These are phyloP conservation scores for Griposia aprilina DNA, from an alignment of 2,888 invertebrate species.

Conservation along the genomic window DNA sequence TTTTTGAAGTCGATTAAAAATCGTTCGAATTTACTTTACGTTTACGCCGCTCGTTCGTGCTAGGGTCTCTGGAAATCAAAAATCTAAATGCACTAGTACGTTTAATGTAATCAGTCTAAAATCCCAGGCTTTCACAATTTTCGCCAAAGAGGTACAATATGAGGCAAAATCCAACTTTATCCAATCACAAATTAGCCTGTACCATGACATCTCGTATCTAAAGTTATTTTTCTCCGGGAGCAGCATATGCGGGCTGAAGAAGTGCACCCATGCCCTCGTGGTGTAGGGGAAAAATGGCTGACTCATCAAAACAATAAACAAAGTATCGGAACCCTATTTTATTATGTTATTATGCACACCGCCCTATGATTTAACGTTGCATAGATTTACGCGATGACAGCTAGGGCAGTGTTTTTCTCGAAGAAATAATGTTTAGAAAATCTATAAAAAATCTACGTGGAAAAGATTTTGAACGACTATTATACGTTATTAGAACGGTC, in stretches of 20 bases:
- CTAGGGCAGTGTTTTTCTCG: conserved; percentile 25
- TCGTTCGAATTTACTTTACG: not conserved
- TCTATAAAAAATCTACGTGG: too few relatives aligned
- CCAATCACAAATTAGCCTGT: not conserved
- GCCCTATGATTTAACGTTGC: conserved; percentile 89
- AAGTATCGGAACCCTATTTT: conserved; percentile 89
- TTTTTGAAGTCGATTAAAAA: too few relatives aligned
- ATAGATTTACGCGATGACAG: conserved; percentile 77
- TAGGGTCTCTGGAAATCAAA: not conserved
- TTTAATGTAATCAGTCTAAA: not conserved
- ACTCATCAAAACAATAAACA: conserved; percentile 91
- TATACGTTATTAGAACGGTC: too few relatives aligned
- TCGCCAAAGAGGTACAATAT: too few relatives aligned
- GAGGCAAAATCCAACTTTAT: conserved; percentile 16
- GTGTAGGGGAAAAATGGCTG: conserved; percentile 83
- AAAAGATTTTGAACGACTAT: too few relatives aligned
- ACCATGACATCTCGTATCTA: not conserved
- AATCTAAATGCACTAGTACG: not conserved
- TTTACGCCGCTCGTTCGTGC: not conserved
- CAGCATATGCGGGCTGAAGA: conserved; percentile 83
- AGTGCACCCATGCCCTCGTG: conserved; percentile 73
- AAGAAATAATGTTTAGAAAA: too few relatives aligned
- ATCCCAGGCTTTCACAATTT: not conserved
- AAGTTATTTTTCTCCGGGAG: conserved; percentile 77
- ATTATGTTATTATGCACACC: conserved; percentile 89